These are phyloP conservation scores for Leuciscus idus DNA, from an alignment of 2,113 vertebrate species.

Conservation along the genomic window DNA sequence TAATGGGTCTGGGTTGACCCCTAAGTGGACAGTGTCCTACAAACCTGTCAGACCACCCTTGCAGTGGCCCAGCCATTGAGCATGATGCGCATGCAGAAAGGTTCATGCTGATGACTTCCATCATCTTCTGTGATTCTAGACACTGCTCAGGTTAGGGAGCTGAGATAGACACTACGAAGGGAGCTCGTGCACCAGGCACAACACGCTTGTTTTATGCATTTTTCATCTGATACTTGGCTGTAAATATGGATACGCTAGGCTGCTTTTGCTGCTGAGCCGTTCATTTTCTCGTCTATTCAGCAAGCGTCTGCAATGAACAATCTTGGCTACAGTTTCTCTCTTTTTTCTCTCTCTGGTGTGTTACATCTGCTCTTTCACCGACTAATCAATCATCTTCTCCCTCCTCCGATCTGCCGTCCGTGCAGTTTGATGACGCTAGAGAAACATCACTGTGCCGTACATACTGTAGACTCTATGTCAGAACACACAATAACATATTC, in stretches of 20 bases:
- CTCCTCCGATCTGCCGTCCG: slow-evolving; percentile 56
- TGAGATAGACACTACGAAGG: slow-evolving; percentile 15
- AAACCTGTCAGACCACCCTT: neutral
- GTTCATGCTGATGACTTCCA: slow-evolving; percentile 84
- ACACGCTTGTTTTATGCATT: slow-evolving; percentile 20
- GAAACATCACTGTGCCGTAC: neutral
- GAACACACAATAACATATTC: neutral
- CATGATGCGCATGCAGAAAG: slow-evolving; percentile 14
- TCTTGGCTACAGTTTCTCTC: slow-evolving; percentile 66
- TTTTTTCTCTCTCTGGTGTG: slow-evolving; percentile 57
- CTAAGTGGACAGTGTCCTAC: neutral
- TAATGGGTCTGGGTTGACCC: slow-evolving; percentile 37
- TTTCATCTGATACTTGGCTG: slow-evolving; percentile 41
- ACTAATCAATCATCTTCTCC: slow-evolving; percentile 61
- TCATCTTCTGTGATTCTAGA: slow-evolving; percentile 94
- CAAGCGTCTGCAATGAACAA: slow-evolving; percentile 81
- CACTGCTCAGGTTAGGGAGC: slow-evolving; percentile 76
- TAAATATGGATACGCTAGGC: slow-evolving; percentile 37
- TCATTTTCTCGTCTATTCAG: slow-evolving; percentile 56
- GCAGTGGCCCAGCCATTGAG: neutral
- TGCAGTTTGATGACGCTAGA: slow-evolving; percentile 34
- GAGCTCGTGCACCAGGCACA: slow-evolving; percentile 40
- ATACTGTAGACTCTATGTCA: neutral
- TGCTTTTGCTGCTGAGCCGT: slow-evolving; percentile 49
- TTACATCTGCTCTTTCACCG: slow-evolving; percentile 61